Percentiles rank a stretch among this genome's conserved stretches.
Conservation (phyloP, 2,797 vertebrate species). For the Cirrhinus molitorella region DNA sequence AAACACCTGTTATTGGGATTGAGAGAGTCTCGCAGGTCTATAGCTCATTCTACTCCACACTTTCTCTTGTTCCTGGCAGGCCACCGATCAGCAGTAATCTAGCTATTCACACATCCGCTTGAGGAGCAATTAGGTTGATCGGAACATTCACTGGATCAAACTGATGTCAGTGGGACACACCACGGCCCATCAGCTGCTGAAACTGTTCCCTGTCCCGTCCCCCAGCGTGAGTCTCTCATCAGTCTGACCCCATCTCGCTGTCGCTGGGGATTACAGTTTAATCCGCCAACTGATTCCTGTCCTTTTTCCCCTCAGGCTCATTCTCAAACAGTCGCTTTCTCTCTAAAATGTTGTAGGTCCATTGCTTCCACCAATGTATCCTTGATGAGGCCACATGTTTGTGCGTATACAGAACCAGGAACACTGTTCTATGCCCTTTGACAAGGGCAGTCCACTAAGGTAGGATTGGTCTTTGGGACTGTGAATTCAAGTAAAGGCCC, state of each 20-base stretch:
- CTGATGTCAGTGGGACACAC: slow-evolving; percentile 25
- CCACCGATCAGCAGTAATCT: slow-evolving; percentile 56
- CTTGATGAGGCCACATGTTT: slow-evolving; percentile 22
- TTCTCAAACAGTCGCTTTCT: slow-evolving; percentile 60
- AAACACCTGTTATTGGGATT: slow-evolving; percentile 50
- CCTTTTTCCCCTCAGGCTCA: slow-evolving; percentile 48
- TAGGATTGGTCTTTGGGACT: background rate
- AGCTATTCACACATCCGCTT: slow-evolving; percentile 58
- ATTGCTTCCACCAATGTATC: slow-evolving; percentile 7
- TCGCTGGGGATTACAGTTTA: slow-evolving; percentile 78
- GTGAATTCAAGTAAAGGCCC: background rate
- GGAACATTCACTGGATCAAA: slow-evolving; percentile 65
- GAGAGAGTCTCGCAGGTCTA: slow-evolving; percentile 24
- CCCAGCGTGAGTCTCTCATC: slow-evolving; percentile 61
- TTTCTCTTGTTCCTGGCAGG: background rate
- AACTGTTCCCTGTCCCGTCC: slow-evolving; percentile 56
- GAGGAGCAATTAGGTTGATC: slow-evolving; percentile 71
- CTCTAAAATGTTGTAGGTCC: slow-evolving; percentile 34
- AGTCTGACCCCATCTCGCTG: slow-evolving; percentile 71
- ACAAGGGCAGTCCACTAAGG: background rate
- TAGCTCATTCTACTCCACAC: background rate
- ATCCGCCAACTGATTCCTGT: slow-evolving; percentile 68
- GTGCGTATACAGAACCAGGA: slow-evolving; percentile 8
- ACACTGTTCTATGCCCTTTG: background rate
- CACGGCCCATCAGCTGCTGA: slow-evolving; percentile 3